A percentile compares a stretch with the other conserved stretches of the same genome.
These are phyloP conservation scores for Strigops habroptila DNA, from an alignment of 2,113 vertebrate species.

Conservation along the genomic window DNA sequence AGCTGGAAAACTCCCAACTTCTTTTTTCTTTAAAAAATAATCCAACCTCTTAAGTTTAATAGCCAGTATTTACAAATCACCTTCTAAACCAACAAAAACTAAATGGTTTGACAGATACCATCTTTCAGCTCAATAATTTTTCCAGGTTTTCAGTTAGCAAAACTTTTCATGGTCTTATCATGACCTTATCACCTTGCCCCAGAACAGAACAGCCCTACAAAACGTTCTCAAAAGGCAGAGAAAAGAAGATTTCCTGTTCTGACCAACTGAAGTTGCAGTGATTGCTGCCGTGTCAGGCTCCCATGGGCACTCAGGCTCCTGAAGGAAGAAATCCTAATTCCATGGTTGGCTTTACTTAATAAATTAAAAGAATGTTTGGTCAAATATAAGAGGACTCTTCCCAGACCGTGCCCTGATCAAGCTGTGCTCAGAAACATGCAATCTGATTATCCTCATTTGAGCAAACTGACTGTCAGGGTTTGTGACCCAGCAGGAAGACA, in stretches of 20 bases:
- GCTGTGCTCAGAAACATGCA: not conserved
- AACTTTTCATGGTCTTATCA: not conserved
- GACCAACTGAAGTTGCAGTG: not conserved
- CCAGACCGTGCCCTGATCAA: not conserved
- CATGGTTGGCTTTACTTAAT: not conserved
- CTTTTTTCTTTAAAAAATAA: not conserved
- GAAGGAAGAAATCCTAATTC: not conserved
- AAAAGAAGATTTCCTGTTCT: not conserved
- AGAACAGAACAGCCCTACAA: not conserved
- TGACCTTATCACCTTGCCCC: not conserved
- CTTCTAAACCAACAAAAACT: not conserved
- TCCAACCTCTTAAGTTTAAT: not conserved
- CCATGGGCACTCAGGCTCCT: not conserved
- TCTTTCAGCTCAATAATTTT: not conserved
- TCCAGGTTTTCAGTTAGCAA: not conserved
- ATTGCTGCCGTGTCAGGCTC: not conserved
- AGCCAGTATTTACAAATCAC: not conserved
- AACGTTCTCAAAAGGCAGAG: not conserved
- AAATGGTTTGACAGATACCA: not conserved
- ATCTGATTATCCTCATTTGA: not conserved
- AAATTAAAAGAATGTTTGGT: not conserved
- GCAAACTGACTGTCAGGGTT: not conserved
- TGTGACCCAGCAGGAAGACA: not conserved
- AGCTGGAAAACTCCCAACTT: not conserved
- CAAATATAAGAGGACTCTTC: not conserved